Evolutionary conservation across 2,113 vertebrate species (phyloP), one percentile per base, ranked within the genome.

Genomic region (Xiphophorus maculatus): DNA sequence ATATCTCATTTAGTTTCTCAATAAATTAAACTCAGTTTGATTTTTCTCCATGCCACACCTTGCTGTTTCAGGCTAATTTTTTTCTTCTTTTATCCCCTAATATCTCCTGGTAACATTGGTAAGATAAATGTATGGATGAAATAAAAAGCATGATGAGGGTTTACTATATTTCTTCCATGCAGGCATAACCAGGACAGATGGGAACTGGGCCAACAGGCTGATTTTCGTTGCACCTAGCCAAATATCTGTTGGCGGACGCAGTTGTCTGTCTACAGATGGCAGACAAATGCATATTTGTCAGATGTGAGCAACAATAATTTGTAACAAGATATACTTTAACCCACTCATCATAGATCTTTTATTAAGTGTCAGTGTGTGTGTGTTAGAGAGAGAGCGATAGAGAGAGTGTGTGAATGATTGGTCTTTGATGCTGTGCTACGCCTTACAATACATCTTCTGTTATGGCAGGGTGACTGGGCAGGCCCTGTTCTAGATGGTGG

Each of bases 371-470:
- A 6, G 64, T 81, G 66, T 44, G 33, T 81, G 66, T 44, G 33
- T 51, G 68, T 63, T 27, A 67, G 42, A 42, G 22, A 72, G 51
- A 27, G 30, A 35, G 68, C 8, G 25, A 58, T 25, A 69, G 70
- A 44, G 69, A 77, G 65, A 71, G 10, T 73, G 32, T 29, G 48
- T 88, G 86, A 89, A 28, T 82, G 85, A 86, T 85, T 86, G 82
- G 82, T 83, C 87, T 89, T 88, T 90, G 87, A 91, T 89, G 77
- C 77, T 61, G 73, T 75, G 63, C 74, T 71, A 73, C 63, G 73
- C 69, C 75, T 86, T 65, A 81, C 85, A 82, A 81, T 91, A 90
- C 73, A 89, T 93, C 91, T 91, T 90, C 73, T 71, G 73, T 76
- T 82, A 84, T 54, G 86, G 82, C 83, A 66, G 84, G 81, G 71